Base-by-base conservation (phyloP, 2,888 invertebrate species). In the Apotomis betuletana region DNA sequence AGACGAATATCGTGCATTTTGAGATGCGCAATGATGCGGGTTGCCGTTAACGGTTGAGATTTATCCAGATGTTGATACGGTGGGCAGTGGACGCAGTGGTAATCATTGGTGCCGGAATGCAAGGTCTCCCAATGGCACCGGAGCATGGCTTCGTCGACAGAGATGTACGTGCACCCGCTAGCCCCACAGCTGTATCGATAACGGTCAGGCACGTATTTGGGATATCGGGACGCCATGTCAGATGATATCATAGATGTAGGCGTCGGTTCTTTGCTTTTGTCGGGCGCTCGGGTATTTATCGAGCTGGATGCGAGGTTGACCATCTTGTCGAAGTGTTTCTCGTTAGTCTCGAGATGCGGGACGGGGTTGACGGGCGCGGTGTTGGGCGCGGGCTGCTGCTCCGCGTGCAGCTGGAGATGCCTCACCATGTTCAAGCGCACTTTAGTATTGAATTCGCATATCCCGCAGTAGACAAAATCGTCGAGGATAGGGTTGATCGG, bases 291-390 rank as follows among this genome's bases (percentile, higher is more conserved):
- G 1, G 79, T 78, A 0, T 76, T 77, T 15, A 86, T 78, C 10
- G 95, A 96, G 77, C 96, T 96, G n/a, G 96, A 95, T 0, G 97
- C 97, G 15, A 97, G 92, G 84, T 97, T 97, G 0, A 96, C 94
- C 97, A 97, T 97, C 84, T 96, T 96, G 84, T 97, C 97, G 81
- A 97, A 97, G 94, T 97, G 96, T 77, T 94, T 95, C 82, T 97
- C 97, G 76, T 96, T 96, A 55, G 95, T 95, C 77, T 96, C 96
- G 52, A 97, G 89, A 82, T 96, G 97, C 0, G 96, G 97, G 5
- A 97, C 97, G 0, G 97, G 97, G 91, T 97, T 97, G 0, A 97
- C 95, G 0, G 97, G 96, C 12, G 96, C 96, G 0, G 94, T 94
- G 68, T 94, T 94, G 0, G 96, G 95, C 6, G 95, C 96, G 0